phyloP scores from a whole-genome alignment of 1,140 invertebrate species.

The Drosophila sucinea region DNA sequence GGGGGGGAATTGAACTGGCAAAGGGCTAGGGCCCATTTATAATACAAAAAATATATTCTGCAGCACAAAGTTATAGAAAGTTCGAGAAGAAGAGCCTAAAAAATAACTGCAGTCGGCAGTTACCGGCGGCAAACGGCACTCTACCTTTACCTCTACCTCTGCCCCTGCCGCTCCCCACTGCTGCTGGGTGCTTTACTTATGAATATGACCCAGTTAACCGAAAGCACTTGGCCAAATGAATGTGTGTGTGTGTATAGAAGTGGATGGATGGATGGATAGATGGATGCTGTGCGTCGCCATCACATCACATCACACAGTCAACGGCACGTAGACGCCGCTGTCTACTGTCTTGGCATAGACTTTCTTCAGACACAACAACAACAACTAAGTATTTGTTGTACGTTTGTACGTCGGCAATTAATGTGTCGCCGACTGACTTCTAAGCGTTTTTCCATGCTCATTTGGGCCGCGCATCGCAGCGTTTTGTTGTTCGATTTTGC shows the following conservation, averaged over 20 bases:
- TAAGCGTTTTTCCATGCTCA: conserved; percentile 62
- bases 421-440: conserved; percentile 67
- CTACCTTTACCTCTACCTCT: conserved; percentile 22
- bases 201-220: conserved; percentile 74
- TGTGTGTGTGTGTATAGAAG: conserved; percentile 33
- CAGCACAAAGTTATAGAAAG: conserved; percentile 65
- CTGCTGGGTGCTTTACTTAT: conserved; percentile 72
- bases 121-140: conserved; percentile 52
- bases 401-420: conserved; percentile 62
- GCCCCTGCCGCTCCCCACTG: neutral
- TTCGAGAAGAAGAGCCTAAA: conserved; percentile 51
- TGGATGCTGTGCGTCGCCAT: conserved; percentile 43
- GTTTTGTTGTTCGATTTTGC: conserved; percentile 62
- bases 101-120: conserved; percentile 55
- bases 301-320: neutral
- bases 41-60: conserved; percentile 40
- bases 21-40: conserved; percentile 17
- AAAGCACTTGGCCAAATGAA: conserved; percentile 32
- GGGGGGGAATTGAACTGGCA: conserved; percentile 19
- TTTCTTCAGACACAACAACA: conserved; percentile 53
- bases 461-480: conserved; percentile 52
- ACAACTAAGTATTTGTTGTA: neutral
- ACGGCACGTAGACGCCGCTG: conserved; percentile 34
- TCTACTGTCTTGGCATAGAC: conserved; percentile 31
- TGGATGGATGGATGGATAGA: conserved; percentile 10